Evolutionary conservation across 2,888 invertebrate genomes (phyloP).

Genomic region (Apomyelois bistriatella): DNA sequence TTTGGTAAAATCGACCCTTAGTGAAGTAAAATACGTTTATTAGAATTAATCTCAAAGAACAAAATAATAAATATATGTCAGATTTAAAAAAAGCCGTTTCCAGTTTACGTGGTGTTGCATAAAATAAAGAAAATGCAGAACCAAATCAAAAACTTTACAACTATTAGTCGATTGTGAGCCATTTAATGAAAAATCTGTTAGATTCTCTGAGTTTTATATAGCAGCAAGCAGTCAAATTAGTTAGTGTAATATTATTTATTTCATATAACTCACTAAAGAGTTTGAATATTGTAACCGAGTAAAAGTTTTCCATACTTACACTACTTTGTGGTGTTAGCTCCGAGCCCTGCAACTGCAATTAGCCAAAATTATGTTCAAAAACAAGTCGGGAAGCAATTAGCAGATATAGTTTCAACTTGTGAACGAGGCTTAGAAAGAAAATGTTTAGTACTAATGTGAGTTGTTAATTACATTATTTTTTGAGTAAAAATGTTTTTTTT

Average conservation of each 20-base stretch:
- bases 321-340: constrained; percentile 43
- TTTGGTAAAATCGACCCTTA: too few species aligned
- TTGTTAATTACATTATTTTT: too few species aligned
- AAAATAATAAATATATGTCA: neutral
- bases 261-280: too few species aligned
- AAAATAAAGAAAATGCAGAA: neutral
- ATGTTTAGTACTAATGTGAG: too few species aligned
- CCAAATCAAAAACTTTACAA: neutral
- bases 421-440: neutral
- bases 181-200: too few species aligned
- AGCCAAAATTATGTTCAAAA: constrained; percentile 75
- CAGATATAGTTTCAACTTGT: constrained; percentile 61
- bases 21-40: neutral
- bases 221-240: too few species aligned
- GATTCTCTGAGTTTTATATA: too few species aligned
- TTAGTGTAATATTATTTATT: too few species aligned
- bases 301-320: neutral
- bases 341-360: constrained; percentile 67
- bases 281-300: too few species aligned
- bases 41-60: neutral
- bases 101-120: neutral
- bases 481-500: too few species aligned
- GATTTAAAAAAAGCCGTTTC: neutral
- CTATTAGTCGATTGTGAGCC: too few species aligned
- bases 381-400: constrained; percentile 74